phyloP scores from a whole-genome alignment of 2,888 invertebrate genomes.

The Drosophila aldrichi region DNA sequence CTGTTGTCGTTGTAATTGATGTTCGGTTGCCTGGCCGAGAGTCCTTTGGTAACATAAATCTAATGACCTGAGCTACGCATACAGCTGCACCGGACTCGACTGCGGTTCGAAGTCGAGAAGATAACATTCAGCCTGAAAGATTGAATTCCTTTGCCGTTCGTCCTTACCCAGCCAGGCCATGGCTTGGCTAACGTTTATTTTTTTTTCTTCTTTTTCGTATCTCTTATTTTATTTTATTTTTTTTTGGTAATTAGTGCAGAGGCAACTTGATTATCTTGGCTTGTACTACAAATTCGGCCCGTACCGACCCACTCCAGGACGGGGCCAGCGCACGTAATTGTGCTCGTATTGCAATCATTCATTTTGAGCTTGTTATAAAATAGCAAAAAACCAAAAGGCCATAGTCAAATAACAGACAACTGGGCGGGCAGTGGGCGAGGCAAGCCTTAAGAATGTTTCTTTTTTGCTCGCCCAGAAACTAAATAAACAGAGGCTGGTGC shows the following conservation, averaged over 20 bases:
- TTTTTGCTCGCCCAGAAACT: background rate
- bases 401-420: conserved; percentile 18
- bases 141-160: conserved; percentile 48
- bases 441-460: background rate
- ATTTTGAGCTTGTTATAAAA: conserved; percentile 57
- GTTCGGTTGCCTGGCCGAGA: conserved; percentile 59
- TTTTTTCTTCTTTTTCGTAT: background rate
- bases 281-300: conserved; percentile 18
- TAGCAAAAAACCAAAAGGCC: conserved; percentile 15
- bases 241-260: conserved; percentile 68
- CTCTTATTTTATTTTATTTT: conserved; percentile 19
- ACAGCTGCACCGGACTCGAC: conserved; percentile 22
- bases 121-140: conserved; percentile 40
- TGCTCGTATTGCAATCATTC: conserved; percentile 68
- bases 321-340: conserved; percentile 38
- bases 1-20: conserved; percentile 70
- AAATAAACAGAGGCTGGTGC: background rate
- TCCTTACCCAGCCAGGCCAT: conserved; percentile 1
- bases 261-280: conserved; percentile 70
- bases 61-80: conserved; percentile 52
- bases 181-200: conserved; percentile 2
- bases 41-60: conserved; percentile 73
- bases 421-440: no score
- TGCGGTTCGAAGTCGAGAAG: conserved; percentile 14
- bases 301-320: background rate